A percentile compares a stretch with the other conserved stretches of the same genome.
Evolutionary conservation across 2,888 invertebrate genomes (phyloP).

Genomic region (Dynastes hyllus): DNA sequence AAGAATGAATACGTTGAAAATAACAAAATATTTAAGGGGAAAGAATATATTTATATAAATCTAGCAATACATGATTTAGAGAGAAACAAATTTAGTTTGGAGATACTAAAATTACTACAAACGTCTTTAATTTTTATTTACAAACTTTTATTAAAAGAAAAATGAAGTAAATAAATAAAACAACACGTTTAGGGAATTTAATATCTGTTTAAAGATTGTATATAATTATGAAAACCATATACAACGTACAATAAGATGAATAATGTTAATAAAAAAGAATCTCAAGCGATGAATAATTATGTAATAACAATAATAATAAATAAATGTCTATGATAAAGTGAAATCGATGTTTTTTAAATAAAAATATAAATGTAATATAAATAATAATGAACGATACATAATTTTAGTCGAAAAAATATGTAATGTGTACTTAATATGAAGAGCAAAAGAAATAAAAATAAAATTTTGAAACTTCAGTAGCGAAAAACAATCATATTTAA

Average conservation of each 20-base stretch:
- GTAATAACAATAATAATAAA: background rate
- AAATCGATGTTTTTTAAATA: conserved; percentile 23
- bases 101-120: too few relatives aligned
- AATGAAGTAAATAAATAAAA: too few relatives aligned
- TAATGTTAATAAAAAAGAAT: too few relatives aligned
- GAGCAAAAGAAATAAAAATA: conserved; percentile 3
- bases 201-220: too few relatives aligned
- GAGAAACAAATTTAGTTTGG: too few relatives aligned
- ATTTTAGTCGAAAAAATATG: background rate
- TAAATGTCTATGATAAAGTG: too few relatives aligned
- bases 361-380: background rate
- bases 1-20: background rate
- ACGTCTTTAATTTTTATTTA: too few relatives aligned
- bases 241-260: too few relatives aligned
- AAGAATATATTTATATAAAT: background rate
- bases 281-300: background rate
- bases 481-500: conserved; percentile 58
- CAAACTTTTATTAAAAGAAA: too few relatives aligned
- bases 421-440: conserved; percentile 34
- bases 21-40: background rate
- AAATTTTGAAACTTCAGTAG: conserved; percentile 53
- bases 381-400: background rate
- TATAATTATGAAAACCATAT: too few relatives aligned
- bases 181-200: too few relatives aligned
- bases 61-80: too few relatives aligned